phyloP scores from a whole-genome alignment of 1,140 invertebrate species.

The Nymphalis io region DNA sequence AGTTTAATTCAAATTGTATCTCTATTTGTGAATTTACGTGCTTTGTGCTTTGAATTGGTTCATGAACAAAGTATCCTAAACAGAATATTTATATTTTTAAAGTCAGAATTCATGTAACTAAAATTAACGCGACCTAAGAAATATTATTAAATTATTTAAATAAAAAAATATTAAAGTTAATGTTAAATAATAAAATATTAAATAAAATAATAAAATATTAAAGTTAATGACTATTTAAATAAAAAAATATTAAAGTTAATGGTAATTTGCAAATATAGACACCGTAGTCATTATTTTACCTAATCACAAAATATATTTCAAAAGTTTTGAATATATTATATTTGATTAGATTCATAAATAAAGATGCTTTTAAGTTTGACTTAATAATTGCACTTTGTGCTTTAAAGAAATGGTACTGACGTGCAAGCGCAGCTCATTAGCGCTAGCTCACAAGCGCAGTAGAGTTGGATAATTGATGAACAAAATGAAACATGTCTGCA shows the following conservation, averaged over 20 bases:
- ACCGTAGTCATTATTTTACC: too few species aligned
- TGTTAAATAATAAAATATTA: too few species aligned
- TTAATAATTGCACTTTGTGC: conserved; percentile 10
- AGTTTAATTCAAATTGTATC: conserved; percentile 14
- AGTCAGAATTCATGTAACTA: too few species aligned
- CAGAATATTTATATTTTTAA: background rate
- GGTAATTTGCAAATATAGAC: too few species aligned
- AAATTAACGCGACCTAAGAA: too few species aligned
- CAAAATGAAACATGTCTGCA: background rate
- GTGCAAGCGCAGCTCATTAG: conserved; percentile 13
- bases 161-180: too few species aligned
- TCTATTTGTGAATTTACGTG: conserved; percentile 5
- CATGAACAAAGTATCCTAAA: background rate
- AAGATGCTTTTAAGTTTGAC: background rate
- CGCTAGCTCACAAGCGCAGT: too few species aligned
- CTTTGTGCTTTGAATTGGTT: conserved; percentile 3
- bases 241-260: too few species aligned
- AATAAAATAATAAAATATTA: too few species aligned
- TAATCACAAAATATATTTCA: too few species aligned
- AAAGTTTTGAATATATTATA: background rate
- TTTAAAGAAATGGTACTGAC: conserved; percentile 11
- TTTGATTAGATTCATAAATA: background rate
- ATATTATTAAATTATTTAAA: too few species aligned
- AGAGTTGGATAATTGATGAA: conserved; percentile 14
- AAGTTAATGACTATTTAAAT: too few species aligned